phyloP scores from a whole-genome alignment of 2,888 invertebrate genomes.

The Carterocephalus palaemon region DNA sequence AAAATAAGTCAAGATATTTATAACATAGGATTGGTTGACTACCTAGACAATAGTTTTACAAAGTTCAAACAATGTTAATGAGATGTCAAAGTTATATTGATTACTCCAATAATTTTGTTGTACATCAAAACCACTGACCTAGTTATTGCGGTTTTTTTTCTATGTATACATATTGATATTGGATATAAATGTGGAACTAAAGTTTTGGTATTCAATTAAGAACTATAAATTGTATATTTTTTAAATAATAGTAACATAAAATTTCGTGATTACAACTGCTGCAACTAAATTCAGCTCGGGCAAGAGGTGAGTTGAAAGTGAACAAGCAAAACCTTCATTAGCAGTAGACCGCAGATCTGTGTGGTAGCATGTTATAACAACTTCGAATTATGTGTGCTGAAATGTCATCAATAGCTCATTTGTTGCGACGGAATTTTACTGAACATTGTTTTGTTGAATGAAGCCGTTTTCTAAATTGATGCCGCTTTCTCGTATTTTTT shows the following conservation, averaged over 20 bases:
- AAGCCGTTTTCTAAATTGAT: too few species aligned
- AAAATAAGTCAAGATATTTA: too few species aligned
- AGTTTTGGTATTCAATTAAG: neutral
- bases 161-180: neutral
- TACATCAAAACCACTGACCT: too few species aligned
- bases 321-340: conserved; percentile 28
- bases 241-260: conserved; percentile 35
- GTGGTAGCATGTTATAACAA: conserved; percentile 36
- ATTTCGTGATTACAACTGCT: conserved; percentile 66
- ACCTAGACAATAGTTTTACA: too few species aligned
- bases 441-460: too few species aligned
- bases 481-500: too few species aligned
- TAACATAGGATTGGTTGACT: too few species aligned
- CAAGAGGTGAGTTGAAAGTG: conserved; percentile 65
- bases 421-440: too few species aligned
- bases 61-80: too few species aligned
- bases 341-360: conserved; percentile 34
- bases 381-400: conserved; percentile 33
- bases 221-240: neutral
- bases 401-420: conserved; percentile 13
- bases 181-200: neutral
- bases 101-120: too few species aligned
- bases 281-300: conserved; percentile 61
- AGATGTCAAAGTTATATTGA: too few species aligned
- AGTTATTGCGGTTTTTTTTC: neutral